Evolutionary conservation across 2,888 invertebrate species (phyloP), one percentile per base, ranked within the genome.

Genomic region (Homarus gammarus): DNA sequence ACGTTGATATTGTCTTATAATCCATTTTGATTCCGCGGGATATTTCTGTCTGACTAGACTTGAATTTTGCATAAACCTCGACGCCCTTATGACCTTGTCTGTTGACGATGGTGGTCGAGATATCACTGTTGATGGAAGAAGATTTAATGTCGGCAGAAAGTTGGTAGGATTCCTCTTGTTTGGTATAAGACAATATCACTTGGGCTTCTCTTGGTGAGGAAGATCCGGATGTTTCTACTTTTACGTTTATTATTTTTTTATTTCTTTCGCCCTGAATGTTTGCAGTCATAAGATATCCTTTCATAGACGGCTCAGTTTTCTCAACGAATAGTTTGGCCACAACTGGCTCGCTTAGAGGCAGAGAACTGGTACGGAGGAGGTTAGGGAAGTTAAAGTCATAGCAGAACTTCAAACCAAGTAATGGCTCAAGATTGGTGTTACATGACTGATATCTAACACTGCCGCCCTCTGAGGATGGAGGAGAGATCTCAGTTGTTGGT

Each of bases 381-480:
- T 89, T 61, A 1, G 89, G 84, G 18, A 89, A 31, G 49, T 89
- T 44, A 33, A 84, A 22, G 8, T 89, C 79, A 64, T 84, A 84
- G 33, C 89, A 89, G 36, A 89, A 36, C 70, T 38, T 84, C 1
- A 89, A 61, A 36, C 89, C 89, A 22, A 84, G 31, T 12, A 61
- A 33, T 12, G 77, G 44, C 38, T 84, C 89, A 3, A 89, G 10
- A n/a, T 10, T 18, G n/a, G 38, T 56, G 49, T 73, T 18, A 40
- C 89, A 89, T 27, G 70, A 51, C 61, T 68, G 49, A 64, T 15
- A 5, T n/a, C 18, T 27, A 31, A 68, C 22, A 31, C 89, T 56
- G 0, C 44, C 40, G 36, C 72, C 79, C 27, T 44, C 79, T 56
- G 84, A 51, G 40, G 72, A 70, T 0, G 89, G 44, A 40, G 84